Percentiles rank a stretch among this genome's conserved stretches.
These are phyloP conservation scores for Aptenodytes forsteri DNA, from an alignment of 2,113 vertebrate species.

Conservation along the genomic window DNA sequence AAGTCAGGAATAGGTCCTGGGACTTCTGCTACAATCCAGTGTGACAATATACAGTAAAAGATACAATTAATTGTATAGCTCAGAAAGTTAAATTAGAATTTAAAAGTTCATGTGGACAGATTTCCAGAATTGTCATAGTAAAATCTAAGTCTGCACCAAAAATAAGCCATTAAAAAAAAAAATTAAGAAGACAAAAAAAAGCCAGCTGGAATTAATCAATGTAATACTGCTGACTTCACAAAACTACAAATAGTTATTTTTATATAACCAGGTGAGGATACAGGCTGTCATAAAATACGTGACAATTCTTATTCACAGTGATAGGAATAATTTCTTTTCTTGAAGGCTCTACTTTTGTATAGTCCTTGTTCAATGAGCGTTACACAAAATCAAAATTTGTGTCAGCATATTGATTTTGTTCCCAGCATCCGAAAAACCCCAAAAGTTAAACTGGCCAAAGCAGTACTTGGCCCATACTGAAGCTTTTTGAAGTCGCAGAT, in stretches of 20 bases:
- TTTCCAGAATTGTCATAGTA: background rate
- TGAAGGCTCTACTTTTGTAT: background rate
- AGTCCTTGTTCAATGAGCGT: background rate
- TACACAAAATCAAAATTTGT: background rate
- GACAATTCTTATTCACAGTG: background rate
- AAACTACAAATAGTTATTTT: background rate
- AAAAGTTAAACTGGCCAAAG: background rate
- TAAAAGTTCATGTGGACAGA: background rate
- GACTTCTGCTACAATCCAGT: background rate
- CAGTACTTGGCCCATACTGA: background rate
- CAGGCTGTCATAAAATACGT: background rate
- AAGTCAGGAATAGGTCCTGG: background rate
- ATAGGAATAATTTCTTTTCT: background rate
- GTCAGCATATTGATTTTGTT: background rate
- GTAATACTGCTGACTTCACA: conserved; percentile 12
- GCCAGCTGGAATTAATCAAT: background rate
- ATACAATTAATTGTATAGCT: background rate
- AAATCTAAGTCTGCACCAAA: background rate
- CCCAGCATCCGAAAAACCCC: background rate
- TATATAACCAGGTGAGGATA: background rate
- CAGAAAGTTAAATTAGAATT: background rate
- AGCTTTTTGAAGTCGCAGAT: background rate
- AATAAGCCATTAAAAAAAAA: background rate
- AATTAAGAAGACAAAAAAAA: background rate
- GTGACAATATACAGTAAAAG: background rate